These are phyloP conservation scores for Calonectris borealis DNA, from an alignment of 2,113 vertebrate genomes.

Conservation along the genomic window DNA sequence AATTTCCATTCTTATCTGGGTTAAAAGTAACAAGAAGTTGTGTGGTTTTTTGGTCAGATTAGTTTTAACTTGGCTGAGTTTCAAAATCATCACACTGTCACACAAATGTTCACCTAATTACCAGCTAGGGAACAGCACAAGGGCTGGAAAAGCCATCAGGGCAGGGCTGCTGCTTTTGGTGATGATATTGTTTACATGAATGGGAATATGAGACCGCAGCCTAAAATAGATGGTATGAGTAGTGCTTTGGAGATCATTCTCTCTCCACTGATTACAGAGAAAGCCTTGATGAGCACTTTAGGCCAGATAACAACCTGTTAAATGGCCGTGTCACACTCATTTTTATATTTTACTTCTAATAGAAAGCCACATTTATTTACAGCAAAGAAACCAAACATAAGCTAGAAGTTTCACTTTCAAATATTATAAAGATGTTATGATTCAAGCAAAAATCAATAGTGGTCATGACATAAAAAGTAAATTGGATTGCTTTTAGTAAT, in stretches of 20 bases:
- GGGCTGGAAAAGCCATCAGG: not conserved
- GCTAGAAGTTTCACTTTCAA: not conserved
- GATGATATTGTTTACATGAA: conserved; percentile 50
- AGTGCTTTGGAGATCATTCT: conserved; percentile 12
- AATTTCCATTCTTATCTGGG: not conserved
- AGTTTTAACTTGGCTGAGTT: not conserved
- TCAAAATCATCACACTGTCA: conserved; percentile 4
- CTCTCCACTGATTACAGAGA: conserved; percentile 1
- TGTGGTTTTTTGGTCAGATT: not conserved
- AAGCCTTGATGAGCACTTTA: conserved; percentile 36
- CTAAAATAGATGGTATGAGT: conserved; percentile 23
- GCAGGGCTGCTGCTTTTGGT: not conserved
- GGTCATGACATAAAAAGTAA: not conserved
- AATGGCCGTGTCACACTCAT: not conserved
- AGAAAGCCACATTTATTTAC: conserved; percentile 10
- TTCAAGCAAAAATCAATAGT: not conserved
- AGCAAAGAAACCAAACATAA: not conserved
- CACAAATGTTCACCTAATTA: conserved; percentile 10
- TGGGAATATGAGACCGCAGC: conserved; percentile 29
- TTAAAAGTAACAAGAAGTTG: not conserved
- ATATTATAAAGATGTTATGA: not conserved
- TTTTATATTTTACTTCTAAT: not conserved
- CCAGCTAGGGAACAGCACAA: not conserved
- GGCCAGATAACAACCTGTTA: conserved; percentile 25
- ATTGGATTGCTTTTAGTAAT: not conserved